Percentiles rank a stretch among this genome's conserved stretches.
Evolutionary conservation across 2,888 invertebrate genomes (phyloP).

Genomic region (Acrobasis consociella): DNA sequence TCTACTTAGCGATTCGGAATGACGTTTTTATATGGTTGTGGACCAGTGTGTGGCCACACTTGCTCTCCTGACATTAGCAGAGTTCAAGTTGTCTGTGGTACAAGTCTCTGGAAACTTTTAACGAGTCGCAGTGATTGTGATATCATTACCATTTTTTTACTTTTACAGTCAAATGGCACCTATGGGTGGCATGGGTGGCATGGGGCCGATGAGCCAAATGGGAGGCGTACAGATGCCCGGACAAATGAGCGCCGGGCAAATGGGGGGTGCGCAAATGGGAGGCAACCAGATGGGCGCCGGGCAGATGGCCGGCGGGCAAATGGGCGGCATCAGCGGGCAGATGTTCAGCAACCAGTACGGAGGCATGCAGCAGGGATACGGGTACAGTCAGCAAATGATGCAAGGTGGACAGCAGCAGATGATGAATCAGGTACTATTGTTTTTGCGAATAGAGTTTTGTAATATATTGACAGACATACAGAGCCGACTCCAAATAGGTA

Average conservation of each 20-base stretch:
- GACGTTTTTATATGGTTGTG: too few species aligned
- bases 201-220: slow-evolving; percentile 77
- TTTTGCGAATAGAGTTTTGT: not conserved
- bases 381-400: slow-evolving; percentile 78
- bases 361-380: slow-evolving; percentile 83
- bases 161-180: slow-evolving; percentile 73
- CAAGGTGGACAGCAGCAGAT: slow-evolving; percentile 79
- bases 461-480: too few species aligned
- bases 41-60: too few species aligned
- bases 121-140: too few species aligned
- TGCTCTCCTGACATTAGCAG: too few species aligned
- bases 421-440: slow-evolving; percentile 62
- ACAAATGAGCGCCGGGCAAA: slow-evolving; percentile 65
- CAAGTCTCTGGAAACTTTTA: too few species aligned
- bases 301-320: slow-evolving; percentile 71
- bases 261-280: slow-evolving; percentile 66
- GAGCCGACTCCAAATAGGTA: too few species aligned
- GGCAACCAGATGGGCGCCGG: slow-evolving; percentile 62
- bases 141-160: not conserved
- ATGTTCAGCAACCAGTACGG: slow-evolving; percentile 85
- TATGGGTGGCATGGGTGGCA: slow-evolving; percentile 70
- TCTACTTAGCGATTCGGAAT: too few species aligned
- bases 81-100: too few species aligned
- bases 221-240: slow-evolving; percentile 66
- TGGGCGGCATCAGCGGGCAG: slow-evolving; percentile 76